These are phyloP conservation scores for Xiphias gladius DNA, from an alignment of 2,113 vertebrate species.

Conservation along the genomic window DNA sequence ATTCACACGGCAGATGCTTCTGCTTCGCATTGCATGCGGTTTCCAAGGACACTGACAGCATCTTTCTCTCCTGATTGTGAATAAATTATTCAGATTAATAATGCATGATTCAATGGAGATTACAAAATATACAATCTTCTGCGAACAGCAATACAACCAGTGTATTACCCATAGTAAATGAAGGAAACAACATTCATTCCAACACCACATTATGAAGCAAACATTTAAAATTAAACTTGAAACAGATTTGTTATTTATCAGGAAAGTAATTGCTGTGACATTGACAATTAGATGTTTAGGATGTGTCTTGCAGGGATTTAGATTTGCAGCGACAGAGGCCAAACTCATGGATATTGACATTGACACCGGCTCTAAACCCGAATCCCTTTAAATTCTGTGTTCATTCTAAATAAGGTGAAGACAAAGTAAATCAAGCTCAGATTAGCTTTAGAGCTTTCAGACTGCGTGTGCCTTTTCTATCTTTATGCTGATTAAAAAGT, in stretches of 20 bases:
- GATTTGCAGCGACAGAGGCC: background rate
- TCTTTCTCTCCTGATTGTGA: background rate
- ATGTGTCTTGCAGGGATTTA: background rate
- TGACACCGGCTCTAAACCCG: background rate
- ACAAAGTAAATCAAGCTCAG: background rate
- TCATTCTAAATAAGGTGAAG: slow-evolving; percentile 13
- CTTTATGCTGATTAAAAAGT: slow-evolving; percentile 35
- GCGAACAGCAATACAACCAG: background rate
- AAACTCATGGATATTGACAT: background rate
- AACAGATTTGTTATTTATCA: background rate
- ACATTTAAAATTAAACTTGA: background rate
- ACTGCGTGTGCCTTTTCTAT: background rate
- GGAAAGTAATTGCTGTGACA: background rate
- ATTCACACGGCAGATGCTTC: background rate
- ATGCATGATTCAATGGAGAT: background rate
- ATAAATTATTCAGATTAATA: background rate
- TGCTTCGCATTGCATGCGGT: no score
- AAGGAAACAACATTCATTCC: background rate
- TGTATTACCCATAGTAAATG: no score
- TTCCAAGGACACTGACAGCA: background rate
- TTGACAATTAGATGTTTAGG: background rate
- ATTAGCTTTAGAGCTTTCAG: background rate
- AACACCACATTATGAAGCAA: background rate
- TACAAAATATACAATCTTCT: background rate
- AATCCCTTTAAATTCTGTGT: background rate